Base-by-base conservation (phyloP, 2,113 vertebrate species). In the Petroica traversi region DNA sequence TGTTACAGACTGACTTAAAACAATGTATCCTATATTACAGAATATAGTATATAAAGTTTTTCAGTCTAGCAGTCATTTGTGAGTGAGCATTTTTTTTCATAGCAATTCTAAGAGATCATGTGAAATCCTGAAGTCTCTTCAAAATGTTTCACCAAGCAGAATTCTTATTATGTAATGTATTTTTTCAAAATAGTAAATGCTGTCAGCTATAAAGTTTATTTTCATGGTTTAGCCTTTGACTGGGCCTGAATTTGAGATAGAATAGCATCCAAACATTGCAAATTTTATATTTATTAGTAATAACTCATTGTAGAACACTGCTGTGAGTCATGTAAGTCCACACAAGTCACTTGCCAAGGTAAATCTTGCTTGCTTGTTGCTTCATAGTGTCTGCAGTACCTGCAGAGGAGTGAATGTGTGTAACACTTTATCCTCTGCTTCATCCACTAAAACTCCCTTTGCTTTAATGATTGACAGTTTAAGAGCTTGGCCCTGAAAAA, bases 21-120 rank as follows among this genome's bases (percentile, higher is more conserved):
- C 54, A 2, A 36, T 2, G 12, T 46, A 17, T 11, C 3, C 6
- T 73, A 0, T 61, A 3, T 58, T 29, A 26, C 14, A 24, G 26
- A 64, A 25, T 55, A 14, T 5, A 63, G 2, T 29, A 28, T 20
- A 8, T 57, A 8, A 34, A 55, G 24, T 20, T 74, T 71, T 78
- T 72, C 43, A 75, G 58, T 45, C 20, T 66, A 74, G 22, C 24
- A 80, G 25, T 66, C 5, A 9, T 77, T 84, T 74, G 26, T 33
- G 64, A 86, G 13, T 49, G 36, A 67, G 6, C 5, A 7, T 63
- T 73, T 88, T 88, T 64, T 64, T 87, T 58, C 51, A 18, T 7
- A 41, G 34, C 5, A 1, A 5, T 85, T 62, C 4, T 40, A 45
- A 52, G 52, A 73, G 12, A 7, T 66, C 19, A 28, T 16, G 14